Evolutionary conservation across 2,113 vertebrate species (phyloP), one percentile per base, ranked within the genome.

Genomic region (Pollimyrus isidori): DNA sequence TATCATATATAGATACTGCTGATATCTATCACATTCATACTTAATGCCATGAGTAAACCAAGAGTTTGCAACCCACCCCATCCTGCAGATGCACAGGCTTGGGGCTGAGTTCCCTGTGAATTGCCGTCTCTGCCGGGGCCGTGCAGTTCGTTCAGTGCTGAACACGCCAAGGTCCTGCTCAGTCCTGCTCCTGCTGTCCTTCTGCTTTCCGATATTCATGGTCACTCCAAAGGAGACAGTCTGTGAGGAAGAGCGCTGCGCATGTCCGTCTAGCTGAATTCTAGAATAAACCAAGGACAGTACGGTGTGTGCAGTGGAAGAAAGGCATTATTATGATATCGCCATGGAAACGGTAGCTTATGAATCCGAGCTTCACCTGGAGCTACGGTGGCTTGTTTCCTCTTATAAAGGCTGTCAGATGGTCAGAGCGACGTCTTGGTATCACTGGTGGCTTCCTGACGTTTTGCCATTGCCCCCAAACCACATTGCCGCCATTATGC

Each of bases 161-260:
- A 76, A 39, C 15, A 19, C 21, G 48, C 2, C 17, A 15, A 21
- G 21, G 50, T 49, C 19, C 21, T 69, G 62, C 62, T 3, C 35
- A 15, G 35, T 39, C 35, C 35, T 35, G 13, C 35, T 11, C 73
- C 2, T 0, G 13, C 35, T 42, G 73, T 80, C 73, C 6, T 2
- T 42, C 30, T 73, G 83, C 52, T 17, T 89, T 73, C 3, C 26
- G 39, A 46, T 9, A 85, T 15, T 35, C 92, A 93, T 92, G 93
- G 93, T 3, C 92, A 76, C 89, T 86, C 42, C 89, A 92, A 90
- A 88, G 85, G 10, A 89, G 69, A 23, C 58, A n/a, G 80, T 15
- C 88, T 50, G 80, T 30, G 86, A 92, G 82, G 76, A 83, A 53
- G 21, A 21, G 6, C 84, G 90, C 52, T 87, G 26, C 6, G 6